Base-by-base conservation (phyloP, 2,797 vertebrate genomes). In the Balearica regulorum region DNA sequence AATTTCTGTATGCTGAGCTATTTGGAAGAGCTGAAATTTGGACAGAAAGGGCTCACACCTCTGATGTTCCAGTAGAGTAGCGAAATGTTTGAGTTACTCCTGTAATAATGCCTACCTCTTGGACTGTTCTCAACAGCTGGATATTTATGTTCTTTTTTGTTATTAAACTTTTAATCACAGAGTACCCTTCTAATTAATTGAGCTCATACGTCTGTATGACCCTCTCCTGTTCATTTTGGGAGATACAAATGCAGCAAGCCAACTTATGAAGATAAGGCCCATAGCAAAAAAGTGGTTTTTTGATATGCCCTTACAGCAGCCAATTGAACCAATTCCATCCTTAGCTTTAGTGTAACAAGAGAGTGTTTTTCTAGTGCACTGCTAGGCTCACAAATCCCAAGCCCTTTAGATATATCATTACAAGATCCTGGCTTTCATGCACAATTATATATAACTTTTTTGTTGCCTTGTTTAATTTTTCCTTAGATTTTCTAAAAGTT, bases 351-450 rank as follows among this genome's bases (percentile, higher is more conserved):
- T 91, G 75, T 93, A 97, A 96, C 1, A 2, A 89, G 53, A 93
- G 69, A 94, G 51, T 68, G 37, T 72, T 89, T 96, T 93, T 75
- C 68, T 85, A 85, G 44, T 17, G n/a, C 11, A 21, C 48, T 84
- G 65, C 82, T 91, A 87, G 87, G 46, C 62, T 96, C 76, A 81
- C 71, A 95, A 85, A 82, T 73, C 75, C 57, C 90, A 95, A 93
- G 57, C 41, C 86, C 69, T 94, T 94, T 39, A 77, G 33, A 82
- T 73, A 21, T 54, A 94, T 87, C 66, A 65, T 90, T 95, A 66
- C 66, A 95, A 93, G 90, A 76, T 41, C 46, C n/a, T 43, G 84
- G 60, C 57, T 94, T 95, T 94, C 80, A 78, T 83, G 48, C 10
- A 75, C 73, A 84, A 71, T 95, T 76, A 31, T 22, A 68, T 68